Evolutionary conservation across 2,113 vertebrate genomes (phyloP).

Genomic region (Paracanthobrama guichenoti): DNA sequence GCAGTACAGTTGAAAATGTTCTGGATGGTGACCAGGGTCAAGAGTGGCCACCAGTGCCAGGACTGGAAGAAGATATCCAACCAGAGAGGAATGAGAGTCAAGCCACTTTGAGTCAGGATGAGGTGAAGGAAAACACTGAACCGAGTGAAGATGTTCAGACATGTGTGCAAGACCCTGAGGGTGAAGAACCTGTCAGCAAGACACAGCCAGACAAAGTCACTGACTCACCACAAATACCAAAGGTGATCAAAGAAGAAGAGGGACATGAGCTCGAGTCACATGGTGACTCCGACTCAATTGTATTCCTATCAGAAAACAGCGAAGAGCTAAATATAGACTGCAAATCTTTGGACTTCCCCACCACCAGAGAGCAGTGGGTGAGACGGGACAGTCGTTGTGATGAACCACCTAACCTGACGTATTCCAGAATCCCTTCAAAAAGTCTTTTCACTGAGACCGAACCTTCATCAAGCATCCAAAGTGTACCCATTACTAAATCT

Average conservation of each 20-base stretch:
- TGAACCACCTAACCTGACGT: constrained; percentile 26
- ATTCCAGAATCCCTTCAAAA: constrained; percentile 23
- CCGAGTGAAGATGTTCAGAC: neutral
- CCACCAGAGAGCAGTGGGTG: constrained; percentile 43
- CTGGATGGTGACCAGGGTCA: neutral
- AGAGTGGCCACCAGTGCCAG: constrained; percentile 5
- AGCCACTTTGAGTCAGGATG: neutral
- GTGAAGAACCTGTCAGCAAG: neutral
- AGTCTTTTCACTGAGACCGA: constrained; percentile 2
- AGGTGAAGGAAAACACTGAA: neutral
- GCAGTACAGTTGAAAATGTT: constrained; percentile 9
- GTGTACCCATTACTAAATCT: neutral
- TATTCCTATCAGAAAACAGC: constrained; percentile 57
- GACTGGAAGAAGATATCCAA: neutral
- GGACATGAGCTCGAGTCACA: constrained; percentile 38
- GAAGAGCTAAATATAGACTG: constrained; percentile 51
- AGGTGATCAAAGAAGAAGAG: constrained; percentile 9
- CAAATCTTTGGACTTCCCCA: constrained; percentile 36
- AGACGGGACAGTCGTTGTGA: constrained; percentile 45
- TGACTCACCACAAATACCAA: neutral
- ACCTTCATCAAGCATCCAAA: neutral
- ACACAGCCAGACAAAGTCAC: constrained; percentile 5
- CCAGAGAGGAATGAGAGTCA: neutral
- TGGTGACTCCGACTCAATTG: constrained; percentile 25
- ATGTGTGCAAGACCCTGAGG: neutral